Percentiles rank a stretch among this genome's conserved stretches.
Conservation (phyloP, 2,888 invertebrate genomes). For the Odontomyia ornata region DNA sequence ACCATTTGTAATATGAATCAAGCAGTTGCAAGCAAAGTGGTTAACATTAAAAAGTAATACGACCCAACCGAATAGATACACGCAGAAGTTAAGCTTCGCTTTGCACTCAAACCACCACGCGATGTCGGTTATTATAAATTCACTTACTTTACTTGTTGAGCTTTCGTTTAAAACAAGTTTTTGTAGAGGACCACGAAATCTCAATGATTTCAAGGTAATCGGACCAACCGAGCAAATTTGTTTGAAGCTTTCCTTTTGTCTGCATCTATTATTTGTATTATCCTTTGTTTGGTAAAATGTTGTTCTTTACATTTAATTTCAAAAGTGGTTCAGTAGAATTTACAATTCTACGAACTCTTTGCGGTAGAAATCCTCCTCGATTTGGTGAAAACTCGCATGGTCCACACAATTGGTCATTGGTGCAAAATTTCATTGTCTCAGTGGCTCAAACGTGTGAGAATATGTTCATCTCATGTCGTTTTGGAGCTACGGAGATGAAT, state of each 20-base stretch:
- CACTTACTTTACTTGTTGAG: no score
- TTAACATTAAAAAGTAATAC: slow-evolving; percentile 63
- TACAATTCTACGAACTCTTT: slow-evolving; percentile 57
- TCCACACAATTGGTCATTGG: not conserved
- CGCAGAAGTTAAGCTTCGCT: no score
- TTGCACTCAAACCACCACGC: no score
- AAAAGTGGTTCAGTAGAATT: slow-evolving; percentile 55
- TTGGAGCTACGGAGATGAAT: slow-evolving; percentile 70
- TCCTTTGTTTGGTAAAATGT: no score
- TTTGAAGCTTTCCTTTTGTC: no score
- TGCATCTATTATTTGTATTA: no score
- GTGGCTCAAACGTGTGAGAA: slow-evolving; percentile 80
- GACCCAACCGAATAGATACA: not conserved
- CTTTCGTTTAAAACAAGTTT: no score
- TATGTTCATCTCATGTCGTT: slow-evolving; percentile 76
- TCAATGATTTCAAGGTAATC: no score
- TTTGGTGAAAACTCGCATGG: not conserved
- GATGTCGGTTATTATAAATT: no score
- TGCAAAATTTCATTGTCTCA: slow-evolving; percentile 65
- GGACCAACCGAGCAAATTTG: no score
- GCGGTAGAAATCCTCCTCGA: slow-evolving; percentile 45
- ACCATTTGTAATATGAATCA: slow-evolving; percentile 88
- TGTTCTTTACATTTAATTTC: not conserved
- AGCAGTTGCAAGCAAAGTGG: slow-evolving; percentile 74
- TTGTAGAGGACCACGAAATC: no score